Evolutionary conservation across 2,888 invertebrate species (phyloP).

Genomic region (Oxycera nigricornis): DNA sequence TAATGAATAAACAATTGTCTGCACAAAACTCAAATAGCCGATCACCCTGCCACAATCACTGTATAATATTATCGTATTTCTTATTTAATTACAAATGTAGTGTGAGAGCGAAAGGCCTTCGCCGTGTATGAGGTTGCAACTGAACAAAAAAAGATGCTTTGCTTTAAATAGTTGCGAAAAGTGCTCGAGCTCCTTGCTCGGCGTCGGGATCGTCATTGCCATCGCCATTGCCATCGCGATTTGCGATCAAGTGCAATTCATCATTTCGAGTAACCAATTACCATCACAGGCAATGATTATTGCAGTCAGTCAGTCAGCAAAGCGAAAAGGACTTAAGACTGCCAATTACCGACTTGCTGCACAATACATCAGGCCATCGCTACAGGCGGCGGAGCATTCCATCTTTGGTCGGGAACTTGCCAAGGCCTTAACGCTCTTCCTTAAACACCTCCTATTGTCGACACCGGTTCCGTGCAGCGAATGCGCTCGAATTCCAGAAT

Average conservation of each 20-base stretch:
- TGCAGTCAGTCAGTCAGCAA: constrained; percentile 40
- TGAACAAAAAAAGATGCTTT: not conserved
- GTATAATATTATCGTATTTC: not conserved
- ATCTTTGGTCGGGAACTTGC: constrained; percentile 7
- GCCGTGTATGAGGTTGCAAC: not conserved
- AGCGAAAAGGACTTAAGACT: constrained; percentile 37
- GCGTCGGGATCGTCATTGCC: too few species aligned
- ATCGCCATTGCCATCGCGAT: constrained; percentile 16
- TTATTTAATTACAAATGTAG: constrained; percentile 2
- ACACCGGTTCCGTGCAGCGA: not conserved
- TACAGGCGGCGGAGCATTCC: constrained; percentile 10
- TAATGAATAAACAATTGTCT: too few species aligned
- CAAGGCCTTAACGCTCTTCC: constrained; percentile 15
- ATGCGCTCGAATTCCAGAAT: not conserved
- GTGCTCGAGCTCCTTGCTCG: not conserved
- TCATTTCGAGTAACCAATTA: constrained; percentile 35
- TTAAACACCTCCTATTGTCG: constrained; percentile 32
- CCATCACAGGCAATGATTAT: constrained; percentile 39
- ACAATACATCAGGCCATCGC: constrained; percentile 22
- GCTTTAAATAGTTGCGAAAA: constrained; percentile 1
- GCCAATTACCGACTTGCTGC: constrained; percentile 31
- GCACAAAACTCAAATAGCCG: too few species aligned
- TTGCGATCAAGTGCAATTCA: constrained; percentile 28
- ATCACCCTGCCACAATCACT: too few species aligned
- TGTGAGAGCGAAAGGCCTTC: not conserved